These are phyloP conservation scores for Apomyelois bistriatella DNA, from an alignment of 2,888 invertebrate genomes.

Conservation along the genomic window DNA sequence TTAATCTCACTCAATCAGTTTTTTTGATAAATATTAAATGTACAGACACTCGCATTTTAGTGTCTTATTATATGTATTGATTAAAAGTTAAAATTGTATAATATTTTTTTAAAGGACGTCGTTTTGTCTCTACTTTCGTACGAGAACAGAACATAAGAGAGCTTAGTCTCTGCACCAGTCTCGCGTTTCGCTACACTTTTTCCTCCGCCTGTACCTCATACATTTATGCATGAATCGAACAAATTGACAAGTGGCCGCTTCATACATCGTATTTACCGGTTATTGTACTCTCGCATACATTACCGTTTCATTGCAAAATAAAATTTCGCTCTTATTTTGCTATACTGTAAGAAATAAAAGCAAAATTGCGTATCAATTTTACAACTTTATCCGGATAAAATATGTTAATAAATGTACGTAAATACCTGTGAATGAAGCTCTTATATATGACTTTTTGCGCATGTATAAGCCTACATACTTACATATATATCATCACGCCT, in stretches of 20 bases:
- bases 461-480: no score
- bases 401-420: background rate
- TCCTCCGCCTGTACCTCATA: constrained; percentile 26
- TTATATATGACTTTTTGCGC: no score
- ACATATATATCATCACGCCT: no score
- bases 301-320: constrained; percentile 7
- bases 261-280: constrained; percentile 33
- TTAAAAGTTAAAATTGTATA: no score
- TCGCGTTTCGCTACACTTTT: constrained; percentile 10
- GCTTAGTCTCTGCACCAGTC: background rate
- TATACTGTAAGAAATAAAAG: background rate
- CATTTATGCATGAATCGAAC: constrained; percentile 39
- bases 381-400: background rate
- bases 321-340: background rate
- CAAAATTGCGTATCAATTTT: background rate
- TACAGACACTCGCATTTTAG: no score
- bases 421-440: no score
- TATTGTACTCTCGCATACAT: constrained; percentile 23
- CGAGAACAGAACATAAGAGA: no score
- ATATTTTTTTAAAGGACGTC: no score
- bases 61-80: no score
- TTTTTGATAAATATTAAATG: no score
- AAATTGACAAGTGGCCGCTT: constrained; percentile 41
- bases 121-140: no score
- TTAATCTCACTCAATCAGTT: no score